A percentile compares a stretch with the other conserved stretches of the same genome.
phyloP scores from a whole-genome alignment of 1,140 invertebrate genomes.

The Leucophenga varia region DNA sequence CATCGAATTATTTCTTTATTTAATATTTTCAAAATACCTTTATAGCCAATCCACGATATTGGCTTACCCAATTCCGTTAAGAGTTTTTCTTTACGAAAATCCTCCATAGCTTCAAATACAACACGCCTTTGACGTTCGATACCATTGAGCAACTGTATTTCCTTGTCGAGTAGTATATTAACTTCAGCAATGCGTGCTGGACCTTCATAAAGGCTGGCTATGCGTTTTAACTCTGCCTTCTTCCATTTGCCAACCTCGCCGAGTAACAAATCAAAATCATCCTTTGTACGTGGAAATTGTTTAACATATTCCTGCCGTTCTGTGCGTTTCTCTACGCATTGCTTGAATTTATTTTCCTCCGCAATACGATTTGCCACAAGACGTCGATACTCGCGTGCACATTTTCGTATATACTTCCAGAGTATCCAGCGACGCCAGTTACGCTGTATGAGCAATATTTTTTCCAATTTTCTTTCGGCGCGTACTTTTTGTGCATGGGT shows the following conservation, averaged over 20 bases:
- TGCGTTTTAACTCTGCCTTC: slow-evolving; percentile 57
- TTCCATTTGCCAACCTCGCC: slow-evolving; percentile 62
- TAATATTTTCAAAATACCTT: slow-evolving; percentile 21
- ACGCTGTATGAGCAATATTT: slow-evolving; percentile 48
- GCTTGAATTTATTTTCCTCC: slow-evolving; percentile 30
- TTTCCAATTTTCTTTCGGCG: slow-evolving; percentile 33
- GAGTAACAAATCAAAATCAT: slow-evolving; percentile 64
- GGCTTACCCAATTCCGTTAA: slow-evolving; percentile 61
- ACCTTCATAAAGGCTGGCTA: slow-evolving; percentile 58
- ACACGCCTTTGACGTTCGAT: slow-evolving; percentile 58
- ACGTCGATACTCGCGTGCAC: slow-evolving; percentile 53
- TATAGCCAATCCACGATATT: slow-evolving; percentile 61
- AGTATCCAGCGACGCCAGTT: slow-evolving; percentile 47
- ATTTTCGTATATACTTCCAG: slow-evolving; percentile 44
- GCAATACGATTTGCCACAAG: slow-evolving; percentile 35
- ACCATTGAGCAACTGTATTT: slow-evolving; percentile 61
- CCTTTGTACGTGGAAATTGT: slow-evolving; percentile 59
- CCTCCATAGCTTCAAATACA: slow-evolving; percentile 48
- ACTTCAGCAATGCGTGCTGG: slow-evolving; percentile 60
- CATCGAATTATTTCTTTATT: slow-evolving; percentile 1
- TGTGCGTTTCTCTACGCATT: slow-evolving; percentile 35
- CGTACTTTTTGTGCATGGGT: slow-evolving; percentile 42
- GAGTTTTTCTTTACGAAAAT: slow-evolving; percentile 56
- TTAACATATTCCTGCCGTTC: slow-evolving; percentile 57
- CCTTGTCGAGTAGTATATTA: slow-evolving; percentile 61